Base-by-base conservation (phyloP, 2,797 vertebrate genomes). In the Leptatherina wallacei region DNA sequence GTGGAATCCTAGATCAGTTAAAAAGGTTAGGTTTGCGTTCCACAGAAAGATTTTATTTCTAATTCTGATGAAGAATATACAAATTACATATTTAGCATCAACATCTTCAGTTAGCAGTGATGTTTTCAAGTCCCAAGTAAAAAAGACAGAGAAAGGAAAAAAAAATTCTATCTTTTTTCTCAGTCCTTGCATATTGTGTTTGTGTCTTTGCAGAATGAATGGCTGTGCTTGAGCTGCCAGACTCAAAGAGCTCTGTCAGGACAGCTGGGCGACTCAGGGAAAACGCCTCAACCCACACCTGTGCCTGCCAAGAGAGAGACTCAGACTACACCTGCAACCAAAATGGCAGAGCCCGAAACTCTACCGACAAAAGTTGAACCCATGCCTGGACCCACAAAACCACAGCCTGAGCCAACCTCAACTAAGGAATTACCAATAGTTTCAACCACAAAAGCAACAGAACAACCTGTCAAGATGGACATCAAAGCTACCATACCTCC, bases 141-240 rank as follows among this genome's bases (percentile, higher is more conserved):
- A 44, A 29, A 40, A 40, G 3, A 18, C 5, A 47, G 3, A 47
- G 5, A 47, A 18, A 44, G 12, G 5, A 16, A 18, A 49, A n/a
- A 22, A 22, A 22, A 51, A 51, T 7, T 2, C 12, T 65, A 8
- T 58, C 65, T 47, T 52, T 13, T 16, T 66, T 71, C 4, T 66
- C 20, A 59, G 38, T 64, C 1, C 44, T 62, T 1, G 1, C 13
- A 29, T 49, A 63, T 4, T 49, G 14, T 75, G 1, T 60, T 67
- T 89, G 3, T 75, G 62, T 92, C 82, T 55, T 80, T 83, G 75
- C 93, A 99, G 98, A 95, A 95, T 84, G 97, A 99, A 93, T 99
- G 98, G 98, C 94, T 99, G 63, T 99, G 98, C 87, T 95, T 99
- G 91, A 98, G 95, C 84, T 99, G 98, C 87, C 98, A 99, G 89